A percentile compares a stretch with the other conserved stretches of the same genome.
phyloP scores from a whole-genome alignment of 64 coral and sea anemone species.

The Pachyseris speciosa region DNA sequence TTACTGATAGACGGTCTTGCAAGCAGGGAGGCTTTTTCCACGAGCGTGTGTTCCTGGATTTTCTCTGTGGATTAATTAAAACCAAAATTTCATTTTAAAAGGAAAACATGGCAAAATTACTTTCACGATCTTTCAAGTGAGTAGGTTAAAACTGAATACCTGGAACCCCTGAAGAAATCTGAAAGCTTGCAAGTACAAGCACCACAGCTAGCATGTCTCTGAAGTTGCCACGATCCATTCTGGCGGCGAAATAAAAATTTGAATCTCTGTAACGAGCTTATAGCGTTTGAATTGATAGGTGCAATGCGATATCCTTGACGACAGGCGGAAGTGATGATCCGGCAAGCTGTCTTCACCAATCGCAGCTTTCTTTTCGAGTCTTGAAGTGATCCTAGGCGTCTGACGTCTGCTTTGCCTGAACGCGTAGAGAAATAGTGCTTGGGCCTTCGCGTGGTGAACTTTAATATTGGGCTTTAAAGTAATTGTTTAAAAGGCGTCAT shows the following conservation, averaged over 20 bases:
- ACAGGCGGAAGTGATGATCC: not conserved
- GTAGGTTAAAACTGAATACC: not conserved
- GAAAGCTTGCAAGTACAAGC: not conserved
- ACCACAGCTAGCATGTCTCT: not conserved
- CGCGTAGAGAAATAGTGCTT: not conserved
- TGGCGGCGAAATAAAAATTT: conserved; percentile 16
- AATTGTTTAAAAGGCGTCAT: not conserved
- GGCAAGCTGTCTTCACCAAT: not conserved
- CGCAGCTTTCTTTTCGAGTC: not conserved
- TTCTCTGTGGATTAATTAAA: not conserved
- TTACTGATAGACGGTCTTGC: not conserved
- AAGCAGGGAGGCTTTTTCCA: not conserved
- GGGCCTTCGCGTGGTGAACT: not conserved
- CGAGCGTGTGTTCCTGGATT: not conserved
- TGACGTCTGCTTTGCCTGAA: not conserved
- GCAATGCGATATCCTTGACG: not conserved
- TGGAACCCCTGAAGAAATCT: not conserved
- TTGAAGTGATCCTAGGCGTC: too few relatives aligned
- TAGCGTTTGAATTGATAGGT: not conserved
- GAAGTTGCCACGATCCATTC: not conserved
- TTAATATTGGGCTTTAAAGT: not conserved
- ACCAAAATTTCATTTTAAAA: not conserved
- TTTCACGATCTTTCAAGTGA: not conserved
- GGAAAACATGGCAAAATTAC: not conserved
- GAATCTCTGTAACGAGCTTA: conserved; percentile 9